phyloP scores from a whole-genome alignment of 2,888 invertebrate genomes.

The Meteorus colon region DNA sequence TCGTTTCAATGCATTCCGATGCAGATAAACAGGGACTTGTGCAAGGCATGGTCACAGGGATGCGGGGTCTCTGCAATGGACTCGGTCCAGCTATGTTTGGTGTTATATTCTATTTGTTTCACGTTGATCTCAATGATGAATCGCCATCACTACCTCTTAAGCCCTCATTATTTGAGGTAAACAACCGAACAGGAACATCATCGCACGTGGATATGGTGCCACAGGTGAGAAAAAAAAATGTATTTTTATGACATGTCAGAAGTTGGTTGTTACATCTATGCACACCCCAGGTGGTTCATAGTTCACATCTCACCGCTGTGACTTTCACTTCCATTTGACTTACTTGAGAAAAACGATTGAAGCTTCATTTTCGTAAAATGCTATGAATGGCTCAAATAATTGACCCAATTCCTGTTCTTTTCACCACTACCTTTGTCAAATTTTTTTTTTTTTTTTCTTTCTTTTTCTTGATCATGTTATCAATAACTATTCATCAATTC shows the following conservation, averaged over 20 bases:
- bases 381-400: too few relatives aligned
- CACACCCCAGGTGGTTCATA: too few relatives aligned
- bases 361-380: too few relatives aligned
- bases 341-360: too few relatives aligned
- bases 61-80: constrained; percentile 97
- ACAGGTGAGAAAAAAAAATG: constrained; percentile 66
- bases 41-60: constrained; percentile 99
- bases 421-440: too few relatives aligned
- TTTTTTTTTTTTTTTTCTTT: too few relatives aligned
- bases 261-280: too few relatives aligned
- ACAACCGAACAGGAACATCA: constrained; percentile 71
- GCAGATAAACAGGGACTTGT: constrained; percentile 98
- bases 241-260: too few relatives aligned
- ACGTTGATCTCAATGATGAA: constrained; percentile 95
- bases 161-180: constrained; percentile 72
- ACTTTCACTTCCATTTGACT: too few relatives aligned
- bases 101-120: constrained; percentile 97
- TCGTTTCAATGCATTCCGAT: constrained; percentile 97
- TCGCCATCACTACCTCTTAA: constrained; percentile 63
- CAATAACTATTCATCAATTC: neutral
- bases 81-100: constrained; percentile 99
- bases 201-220: constrained; percentile 75
- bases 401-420: too few relatives aligned
- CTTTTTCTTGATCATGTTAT: neutral
- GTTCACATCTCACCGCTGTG: too few relatives aligned